These are phyloP conservation scores for Gadus macrocephalus DNA, from an alignment of 2,113 vertebrate genomes.

Conservation along the genomic window DNA sequence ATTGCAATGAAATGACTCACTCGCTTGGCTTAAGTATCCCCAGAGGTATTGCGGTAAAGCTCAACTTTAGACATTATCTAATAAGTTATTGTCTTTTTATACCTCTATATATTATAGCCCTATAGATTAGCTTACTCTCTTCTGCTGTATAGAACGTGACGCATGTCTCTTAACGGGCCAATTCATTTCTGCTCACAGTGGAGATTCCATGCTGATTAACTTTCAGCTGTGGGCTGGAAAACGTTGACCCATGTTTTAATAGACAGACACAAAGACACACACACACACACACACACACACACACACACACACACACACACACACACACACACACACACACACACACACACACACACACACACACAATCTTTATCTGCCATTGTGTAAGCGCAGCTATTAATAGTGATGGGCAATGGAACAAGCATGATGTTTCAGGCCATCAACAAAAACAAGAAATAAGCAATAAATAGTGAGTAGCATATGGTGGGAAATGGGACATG, in stretches of 20 bases:
- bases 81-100: too few species aligned
- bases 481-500: slow-evolving; percentile 48
- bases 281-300: background rate
- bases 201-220: slow-evolving; percentile 33
- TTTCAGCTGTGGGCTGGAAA: slow-evolving; percentile 22
- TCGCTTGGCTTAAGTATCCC: too few species aligned
- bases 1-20: too few species aligned
- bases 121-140: slow-evolving; percentile 17
- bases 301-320: background rate
- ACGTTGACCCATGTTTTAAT: slow-evolving; percentile 20
- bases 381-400: slow-evolving; percentile 56
- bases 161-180: slow-evolving; percentile 24
- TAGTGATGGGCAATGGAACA: slow-evolving; percentile 35
- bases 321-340: background rate
- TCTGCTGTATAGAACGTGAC: slow-evolving; percentile 28
- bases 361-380: slow-evolving; percentile 47
- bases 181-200: slow-evolving; percentile 24
- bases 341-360: background rate
- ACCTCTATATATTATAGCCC: too few species aligned
- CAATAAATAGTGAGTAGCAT: slow-evolving; percentile 31
- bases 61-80: slow-evolving; percentile 12
- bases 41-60: background rate
- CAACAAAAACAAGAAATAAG: slow-evolving; percentile 11
- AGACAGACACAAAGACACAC: slow-evolving; percentile 8
- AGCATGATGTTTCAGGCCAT: slow-evolving; percentile 32